Conservation (phyloP, 2,797 vertebrate species). For the Oceanodroma leucorhoa region DNA sequence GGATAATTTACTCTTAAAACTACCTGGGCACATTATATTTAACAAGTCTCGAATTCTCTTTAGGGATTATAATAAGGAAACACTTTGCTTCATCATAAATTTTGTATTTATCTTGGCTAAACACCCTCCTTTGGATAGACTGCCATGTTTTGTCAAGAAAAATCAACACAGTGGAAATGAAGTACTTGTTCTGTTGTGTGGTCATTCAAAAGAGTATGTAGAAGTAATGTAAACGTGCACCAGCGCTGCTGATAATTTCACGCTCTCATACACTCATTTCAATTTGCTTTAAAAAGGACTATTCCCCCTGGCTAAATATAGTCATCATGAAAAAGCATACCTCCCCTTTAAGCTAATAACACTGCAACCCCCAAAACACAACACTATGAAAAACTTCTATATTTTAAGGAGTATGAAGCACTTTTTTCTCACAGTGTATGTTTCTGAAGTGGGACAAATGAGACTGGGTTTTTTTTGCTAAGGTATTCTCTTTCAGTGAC, state of each 20-base stretch:
- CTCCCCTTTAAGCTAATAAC: conserved; percentile 35
- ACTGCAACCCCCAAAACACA: conserved; percentile 10
- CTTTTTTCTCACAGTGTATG: not conserved
- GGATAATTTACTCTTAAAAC: conserved; percentile 60
- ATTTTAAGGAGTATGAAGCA: conserved; percentile 12
- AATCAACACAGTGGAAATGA: conserved; percentile 63
- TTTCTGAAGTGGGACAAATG: not conserved
- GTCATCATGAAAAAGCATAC: conserved; percentile 38
- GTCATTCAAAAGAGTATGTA: conserved; percentile 60
- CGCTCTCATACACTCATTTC: conserved; percentile 50
- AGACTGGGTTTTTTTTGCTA: not conserved
- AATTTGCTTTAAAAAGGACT: conserved; percentile 65
- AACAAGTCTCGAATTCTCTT: conserved; percentile 67
- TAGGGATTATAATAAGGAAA: conserved; percentile 61
- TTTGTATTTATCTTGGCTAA: conserved; percentile 71
- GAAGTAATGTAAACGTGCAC: conserved; percentile 59
- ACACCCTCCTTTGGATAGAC: conserved; percentile 58
- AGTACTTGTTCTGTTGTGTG: conserved; percentile 61
- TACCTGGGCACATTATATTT: conserved; percentile 63
- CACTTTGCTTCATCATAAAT: conserved; percentile 70
- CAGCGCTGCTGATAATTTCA: conserved; percentile 51
- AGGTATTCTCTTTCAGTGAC: not conserved
- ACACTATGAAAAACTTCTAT: not conserved
- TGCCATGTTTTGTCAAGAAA: conserved; percentile 66
- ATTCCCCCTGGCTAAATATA: conserved; percentile 64